Conservation (phyloP, 2,797 vertebrate genomes). For the Eulemur mongoz region DNA sequence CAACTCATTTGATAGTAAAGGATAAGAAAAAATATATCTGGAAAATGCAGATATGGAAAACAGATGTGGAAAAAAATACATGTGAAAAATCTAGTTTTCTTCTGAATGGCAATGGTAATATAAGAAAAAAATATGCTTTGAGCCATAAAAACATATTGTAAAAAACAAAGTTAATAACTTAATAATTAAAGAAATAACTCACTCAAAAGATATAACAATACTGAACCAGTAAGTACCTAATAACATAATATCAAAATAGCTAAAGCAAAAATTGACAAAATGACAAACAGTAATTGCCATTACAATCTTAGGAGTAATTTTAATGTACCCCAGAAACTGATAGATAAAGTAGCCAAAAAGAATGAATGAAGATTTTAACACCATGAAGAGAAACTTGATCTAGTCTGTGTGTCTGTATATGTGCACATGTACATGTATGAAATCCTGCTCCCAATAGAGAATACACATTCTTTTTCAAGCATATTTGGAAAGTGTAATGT, state of each 20-base stretch:
- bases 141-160: not conserved
- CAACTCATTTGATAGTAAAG: not conserved
- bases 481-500: not conserved
- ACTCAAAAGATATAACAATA: not conserved
- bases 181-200: not conserved
- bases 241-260: not conserved
- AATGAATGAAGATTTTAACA: not conserved
- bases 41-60: not conserved
- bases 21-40: not conserved
- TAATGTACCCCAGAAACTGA: not conserved
- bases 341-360: not conserved
- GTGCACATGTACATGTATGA: not conserved
- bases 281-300: not conserved
- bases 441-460: not conserved
- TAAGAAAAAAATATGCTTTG: not conserved
- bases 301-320: not conserved
- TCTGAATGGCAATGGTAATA: not conserved
- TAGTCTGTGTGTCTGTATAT: not conserved
- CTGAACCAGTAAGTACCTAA: not conserved
- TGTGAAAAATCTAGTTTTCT: not conserved
- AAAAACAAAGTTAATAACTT: not conserved
- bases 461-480: not conserved
- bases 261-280: not conserved
- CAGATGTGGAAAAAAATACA: not conserved
- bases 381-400: not conserved